A percentile compares a stretch with the other conserved stretches of the same genome.
Evolutionary conservation across 2,797 vertebrate species (phyloP).

Genomic region (Rhinella marina): DNA sequence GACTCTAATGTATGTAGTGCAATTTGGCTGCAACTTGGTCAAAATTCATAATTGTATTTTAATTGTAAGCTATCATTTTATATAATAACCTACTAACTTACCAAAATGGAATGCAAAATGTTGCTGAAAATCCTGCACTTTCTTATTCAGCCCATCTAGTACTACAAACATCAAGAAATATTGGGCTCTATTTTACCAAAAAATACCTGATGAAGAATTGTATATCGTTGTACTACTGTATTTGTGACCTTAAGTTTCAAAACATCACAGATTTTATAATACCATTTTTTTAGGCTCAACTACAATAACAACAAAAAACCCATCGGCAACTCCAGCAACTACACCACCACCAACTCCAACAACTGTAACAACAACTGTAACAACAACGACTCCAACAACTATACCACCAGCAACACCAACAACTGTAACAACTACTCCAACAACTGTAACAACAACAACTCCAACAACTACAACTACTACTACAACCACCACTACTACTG

Average conservation of each 20-base stretch:
- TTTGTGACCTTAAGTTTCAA: not conserved
- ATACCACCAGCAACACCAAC: not conserved
- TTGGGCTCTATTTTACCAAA: too few relatives aligned
- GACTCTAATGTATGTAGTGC: not conserved
- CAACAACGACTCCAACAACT: not conserved
- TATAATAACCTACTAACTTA: not conserved
- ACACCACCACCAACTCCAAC: not conserved
- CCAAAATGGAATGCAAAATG: too few relatives aligned
- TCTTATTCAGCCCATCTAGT: not conserved
- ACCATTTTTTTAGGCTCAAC: not conserved
- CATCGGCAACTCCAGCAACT: not conserved
- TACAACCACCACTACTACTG: not conserved
- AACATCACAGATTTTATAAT: not conserved
- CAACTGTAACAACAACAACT: not conserved
- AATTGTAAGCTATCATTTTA: not conserved
- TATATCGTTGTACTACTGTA: not conserved
- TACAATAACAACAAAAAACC: too few relatives aligned
- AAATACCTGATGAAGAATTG: too few relatives aligned
- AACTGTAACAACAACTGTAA: not conserved
- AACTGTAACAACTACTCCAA: not conserved
- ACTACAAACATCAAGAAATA: too few relatives aligned
- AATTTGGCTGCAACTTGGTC: not conserved
- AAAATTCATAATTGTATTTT: not conserved
- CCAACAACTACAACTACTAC: not conserved
- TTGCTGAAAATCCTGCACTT: not conserved